Evolutionary conservation across 1,140 invertebrate genomes (phyloP), one percentile per base, ranked within the genome.

Genomic region (Diorhabda elongata): DNA sequence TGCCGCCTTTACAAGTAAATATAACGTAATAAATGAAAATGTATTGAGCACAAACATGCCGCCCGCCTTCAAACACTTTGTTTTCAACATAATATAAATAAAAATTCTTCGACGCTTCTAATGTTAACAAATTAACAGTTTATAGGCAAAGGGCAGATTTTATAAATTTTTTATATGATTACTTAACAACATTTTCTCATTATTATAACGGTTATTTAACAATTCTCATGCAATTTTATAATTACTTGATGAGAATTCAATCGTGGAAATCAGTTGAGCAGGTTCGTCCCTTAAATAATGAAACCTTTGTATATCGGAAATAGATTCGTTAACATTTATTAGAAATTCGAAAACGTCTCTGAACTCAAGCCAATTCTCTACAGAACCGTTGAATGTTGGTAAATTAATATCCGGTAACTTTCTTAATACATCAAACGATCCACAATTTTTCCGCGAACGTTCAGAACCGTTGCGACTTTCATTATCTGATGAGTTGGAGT

Each of bases 191-290:
- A 76, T 42, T 6, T 70, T 69, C 8, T 66, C 67, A 47, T 80
- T 79, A 44, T 80, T 69, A 59, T 74, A 82, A 61, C 75, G 58
- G 43, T 78, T 67, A 26, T 64, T 70, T 3, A 81, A 66, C 26
- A 74, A 67, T 8, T 74, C 62, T 76, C 77, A 79, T 4, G 78
- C 78, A 11, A 61, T 67, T 3, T 26, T 42, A 61, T 79, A 81
- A 70, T 77, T 80, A 9, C 58, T 66, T 7, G 70, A 64, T 1
- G 58, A 69, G 26, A 77, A 73, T 42, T 74, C 73, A 44, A 78
- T 69, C 9, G 61, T 63, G 66, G 71, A 58, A 6, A 80, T 73
- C 2, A 76, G 69, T 44, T 73, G 64, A 1, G 61, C 42, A 1
- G 77, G 74, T 59, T 70, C 71, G 9, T 73, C 75, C 26, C 70